Evolutionary conservation across 2,113 vertebrate species (phyloP).

Genomic region (Cygnus buccinator): DNA sequence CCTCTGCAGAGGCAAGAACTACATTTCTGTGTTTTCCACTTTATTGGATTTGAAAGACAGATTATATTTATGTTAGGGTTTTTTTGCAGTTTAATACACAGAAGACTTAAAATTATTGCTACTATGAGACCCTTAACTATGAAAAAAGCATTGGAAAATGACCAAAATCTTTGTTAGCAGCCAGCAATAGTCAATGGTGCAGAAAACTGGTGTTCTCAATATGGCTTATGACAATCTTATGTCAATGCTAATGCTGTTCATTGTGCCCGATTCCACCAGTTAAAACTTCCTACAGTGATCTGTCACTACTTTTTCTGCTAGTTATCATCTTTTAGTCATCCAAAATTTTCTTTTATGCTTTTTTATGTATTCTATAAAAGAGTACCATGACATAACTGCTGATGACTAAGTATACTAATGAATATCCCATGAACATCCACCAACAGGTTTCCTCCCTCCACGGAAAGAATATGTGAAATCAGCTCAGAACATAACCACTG

Average conservation of each 20-base stretch:
- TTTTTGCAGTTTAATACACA: conserved; percentile 24
- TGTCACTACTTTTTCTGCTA: conserved; percentile 3
- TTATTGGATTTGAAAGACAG: conserved; percentile 30
- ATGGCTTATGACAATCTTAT: not conserved
- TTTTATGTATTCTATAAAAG: conserved; percentile 12
- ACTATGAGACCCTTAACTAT: conserved; percentile 5
- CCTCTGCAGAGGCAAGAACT: not conserved
- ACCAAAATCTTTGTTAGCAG: conserved; percentile 8
- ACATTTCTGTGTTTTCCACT: not conserved
- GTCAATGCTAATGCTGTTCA: not conserved
- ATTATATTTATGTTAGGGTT: not conserved
- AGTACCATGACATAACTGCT: not conserved
- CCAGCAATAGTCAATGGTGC: not conserved
- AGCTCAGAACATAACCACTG: not conserved
- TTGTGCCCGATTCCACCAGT: not conserved
- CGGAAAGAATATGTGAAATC: not conserved
- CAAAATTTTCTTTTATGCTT: not conserved
- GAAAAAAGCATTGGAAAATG: not conserved
- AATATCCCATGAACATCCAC: not conserved
- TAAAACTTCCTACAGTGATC: conserved; percentile 16
- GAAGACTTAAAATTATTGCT: conserved; percentile 44
- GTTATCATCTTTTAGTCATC: not conserved
- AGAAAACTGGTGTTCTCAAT: not conserved
- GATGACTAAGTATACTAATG: not conserved
- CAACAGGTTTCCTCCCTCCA: not conserved